Percentiles rank a stretch among this genome's conserved stretches.
These are phyloP conservation scores for Bombus pascuorum DNA, from an alignment of 1,140 invertebrate genomes.

Conservation along the genomic window DNA sequence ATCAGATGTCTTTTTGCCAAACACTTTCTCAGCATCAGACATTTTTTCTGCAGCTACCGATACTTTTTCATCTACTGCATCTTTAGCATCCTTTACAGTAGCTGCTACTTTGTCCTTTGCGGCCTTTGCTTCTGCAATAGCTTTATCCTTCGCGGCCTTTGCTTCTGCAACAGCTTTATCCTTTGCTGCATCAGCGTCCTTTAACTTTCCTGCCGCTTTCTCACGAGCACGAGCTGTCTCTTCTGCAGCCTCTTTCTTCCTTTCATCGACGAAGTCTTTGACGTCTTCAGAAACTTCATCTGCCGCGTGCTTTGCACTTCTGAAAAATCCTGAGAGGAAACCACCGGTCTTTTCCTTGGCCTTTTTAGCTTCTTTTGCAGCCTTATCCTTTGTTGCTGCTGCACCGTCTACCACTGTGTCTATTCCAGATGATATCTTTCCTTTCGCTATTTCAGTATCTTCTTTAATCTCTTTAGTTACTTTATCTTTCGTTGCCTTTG, in stretches of 20 bases:
- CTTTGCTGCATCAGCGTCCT: slow-evolving; percentile 10
- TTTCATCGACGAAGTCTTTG: slow-evolving; percentile 44
- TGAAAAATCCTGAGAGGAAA: slow-evolving; percentile 39
- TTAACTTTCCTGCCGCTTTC: slow-evolving; percentile 2
- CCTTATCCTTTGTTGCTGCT: slow-evolving; percentile 30
- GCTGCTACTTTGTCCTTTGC: neutral
- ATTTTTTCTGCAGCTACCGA: neutral
- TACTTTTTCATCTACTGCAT: slow-evolving; percentile 20
- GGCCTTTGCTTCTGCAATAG: slow-evolving; percentile 10
- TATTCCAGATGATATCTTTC: slow-evolving; percentile 36
- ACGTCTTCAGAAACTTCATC: slow-evolving; percentile 27
- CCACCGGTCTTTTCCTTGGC: slow-evolving; percentile 28
- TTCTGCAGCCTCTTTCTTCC: slow-evolving; percentile 62
- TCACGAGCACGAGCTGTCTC: slow-evolving; percentile 36
- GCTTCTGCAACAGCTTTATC: slow-evolving; percentile 34
- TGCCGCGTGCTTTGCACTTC: slow-evolving; percentile 16
- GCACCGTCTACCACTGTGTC: slow-evolving; percentile 5
- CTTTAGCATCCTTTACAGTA: slow-evolving; percentile 36
- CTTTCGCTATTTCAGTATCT: slow-evolving; percentile 32
- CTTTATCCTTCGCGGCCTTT: slow-evolving; percentile 36
- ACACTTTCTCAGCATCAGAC: neutral
- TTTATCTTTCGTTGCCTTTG: slow-evolving; percentile 28
- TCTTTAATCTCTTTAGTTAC: slow-evolving; percentile 14
- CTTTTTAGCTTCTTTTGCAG: slow-evolving; percentile 26
- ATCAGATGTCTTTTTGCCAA: neutral